These are phyloP conservation scores for Noturus placidus DNA, from an alignment of 2,113 vertebrate species.

Conservation along the genomic window DNA sequence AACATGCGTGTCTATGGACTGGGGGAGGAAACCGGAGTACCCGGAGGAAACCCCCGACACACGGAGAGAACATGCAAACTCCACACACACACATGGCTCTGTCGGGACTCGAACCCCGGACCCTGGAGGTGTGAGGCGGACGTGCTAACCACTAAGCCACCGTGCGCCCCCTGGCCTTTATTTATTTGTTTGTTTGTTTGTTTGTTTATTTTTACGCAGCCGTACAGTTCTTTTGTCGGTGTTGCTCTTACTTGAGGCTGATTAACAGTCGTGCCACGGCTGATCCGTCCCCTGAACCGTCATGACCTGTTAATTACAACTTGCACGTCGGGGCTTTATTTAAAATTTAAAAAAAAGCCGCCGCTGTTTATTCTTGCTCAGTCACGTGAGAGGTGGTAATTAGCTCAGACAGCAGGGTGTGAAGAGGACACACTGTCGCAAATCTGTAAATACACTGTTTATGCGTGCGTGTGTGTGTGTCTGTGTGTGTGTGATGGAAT, in stretches of 20 bases:
- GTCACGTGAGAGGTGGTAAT: slow-evolving; percentile 34
- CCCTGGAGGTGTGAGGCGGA: no score
- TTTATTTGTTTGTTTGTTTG: background rate
- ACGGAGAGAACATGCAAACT: no score
- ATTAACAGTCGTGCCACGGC: slow-evolving; percentile 25
- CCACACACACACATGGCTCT: no score
- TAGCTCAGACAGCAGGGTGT: slow-evolving; percentile 23
- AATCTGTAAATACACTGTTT: slow-evolving; percentile 26
- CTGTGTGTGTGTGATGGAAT: slow-evolving; percentile 26
- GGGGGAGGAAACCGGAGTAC: no score
- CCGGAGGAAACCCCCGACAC: no score
- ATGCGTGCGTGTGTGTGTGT: slow-evolving; percentile 34
- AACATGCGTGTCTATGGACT: no score
- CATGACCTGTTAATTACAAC: slow-evolving; percentile 35
- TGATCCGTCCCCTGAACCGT: slow-evolving; percentile 11
- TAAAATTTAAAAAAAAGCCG: background rate
- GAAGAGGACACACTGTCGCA: slow-evolving; percentile 20
- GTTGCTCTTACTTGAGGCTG: slow-evolving; percentile 10
- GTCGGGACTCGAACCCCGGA: no score
- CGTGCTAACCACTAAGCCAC: no score
- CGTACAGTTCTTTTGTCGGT: background rate
- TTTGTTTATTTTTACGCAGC: background rate
- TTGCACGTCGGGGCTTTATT: slow-evolving; percentile 22
- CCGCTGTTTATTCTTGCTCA: slow-evolving; percentile 35
- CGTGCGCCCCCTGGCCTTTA: no score